These are phyloP conservation scores for Ophraella communa DNA, from an alignment of 2,888 invertebrate species.

Conservation along the genomic window DNA sequence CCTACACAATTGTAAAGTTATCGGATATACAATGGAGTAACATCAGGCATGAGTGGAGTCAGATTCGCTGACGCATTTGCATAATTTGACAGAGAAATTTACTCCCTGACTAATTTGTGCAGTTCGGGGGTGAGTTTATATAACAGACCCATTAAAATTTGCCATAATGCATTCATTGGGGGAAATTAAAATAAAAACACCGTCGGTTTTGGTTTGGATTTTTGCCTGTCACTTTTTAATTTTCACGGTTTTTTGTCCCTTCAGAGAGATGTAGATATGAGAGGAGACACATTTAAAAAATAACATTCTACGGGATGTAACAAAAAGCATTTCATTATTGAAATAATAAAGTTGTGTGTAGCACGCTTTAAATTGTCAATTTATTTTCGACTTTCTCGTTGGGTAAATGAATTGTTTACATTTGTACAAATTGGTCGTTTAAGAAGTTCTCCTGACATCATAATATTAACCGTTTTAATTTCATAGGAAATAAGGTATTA, in stretches of 20 bases:
- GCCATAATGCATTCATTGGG: constrained; percentile 53
- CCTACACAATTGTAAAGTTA: constrained; percentile 26
- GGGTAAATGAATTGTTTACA: neutral
- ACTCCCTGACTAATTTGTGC: constrained; percentile 59
- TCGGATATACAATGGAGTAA: constrained; percentile 26
- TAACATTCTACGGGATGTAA: no score
- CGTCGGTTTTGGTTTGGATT: constrained; percentile 34
- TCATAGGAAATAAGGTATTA: constrained; percentile 11
- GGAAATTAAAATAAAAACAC: constrained; percentile 50
- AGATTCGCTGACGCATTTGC: constrained; percentile 56
- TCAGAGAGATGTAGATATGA: neutral
- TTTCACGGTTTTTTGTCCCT: constrained; percentile 16
- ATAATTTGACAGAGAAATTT: constrained; percentile 61
- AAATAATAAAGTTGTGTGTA: no score
- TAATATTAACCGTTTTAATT: constrained; percentile 26
- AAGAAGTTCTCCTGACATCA: constrained; percentile 5
- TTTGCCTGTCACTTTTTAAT: constrained; percentile 36
- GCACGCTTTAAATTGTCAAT: no score
- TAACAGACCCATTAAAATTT: constrained; percentile 53
- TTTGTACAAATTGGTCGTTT: constrained; percentile 6
- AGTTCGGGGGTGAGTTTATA: constrained; percentile 58
- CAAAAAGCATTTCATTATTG: no score
- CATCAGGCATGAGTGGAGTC: constrained; percentile 32
- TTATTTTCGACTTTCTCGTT: no score
- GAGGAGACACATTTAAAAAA: neutral